Percentiles rank a stretch among this genome's conserved stretches.
These are phyloP conservation scores for Phasia obesa DNA, from an alignment of 2,888 invertebrate species.

Conservation along the genomic window DNA sequence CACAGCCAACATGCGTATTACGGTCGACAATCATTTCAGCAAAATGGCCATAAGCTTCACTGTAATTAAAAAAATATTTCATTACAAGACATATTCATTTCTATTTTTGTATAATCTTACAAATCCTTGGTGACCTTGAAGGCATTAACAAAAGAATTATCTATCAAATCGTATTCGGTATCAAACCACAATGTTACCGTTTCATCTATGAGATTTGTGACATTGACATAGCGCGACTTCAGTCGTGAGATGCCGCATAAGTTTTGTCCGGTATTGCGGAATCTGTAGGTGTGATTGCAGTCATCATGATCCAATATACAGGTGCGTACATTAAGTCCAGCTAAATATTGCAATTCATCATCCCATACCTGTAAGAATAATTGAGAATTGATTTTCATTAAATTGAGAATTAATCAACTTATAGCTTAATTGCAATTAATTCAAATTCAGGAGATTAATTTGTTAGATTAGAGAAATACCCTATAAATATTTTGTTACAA, in stretches of 20 bases:
- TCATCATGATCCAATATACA: constrained; percentile 81
- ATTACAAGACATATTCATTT: no score
- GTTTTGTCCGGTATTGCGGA: constrained; percentile 80
- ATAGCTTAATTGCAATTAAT: no score
- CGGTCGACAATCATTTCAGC: constrained; percentile 81
- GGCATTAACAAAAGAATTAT: constrained; percentile 78
- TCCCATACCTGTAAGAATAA: constrained; percentile 78
- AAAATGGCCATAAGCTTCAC: constrained; percentile 82
- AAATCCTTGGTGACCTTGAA: constrained; percentile 79
- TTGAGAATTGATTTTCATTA: no score
- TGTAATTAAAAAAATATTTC: constrained; percentile 65
- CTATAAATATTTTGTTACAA: no score
- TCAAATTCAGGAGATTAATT: no score
- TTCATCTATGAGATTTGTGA: constrained; percentile 79
- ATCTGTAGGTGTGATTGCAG: constrained; percentile 80
- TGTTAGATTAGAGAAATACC: no score
- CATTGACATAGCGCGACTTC: constrained; percentile 76
- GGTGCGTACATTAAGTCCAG: constrained; percentile 79
- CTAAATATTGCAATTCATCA: constrained; percentile 80
- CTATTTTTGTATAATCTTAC: constrained; percentile 73
- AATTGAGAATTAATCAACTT: no score
- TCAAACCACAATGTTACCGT: constrained; percentile 80
- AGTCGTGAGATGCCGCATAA: constrained; percentile 79
- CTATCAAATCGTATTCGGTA: constrained; percentile 78
- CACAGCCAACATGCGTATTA: constrained; percentile 80